A percentile compares a stretch with the other conserved stretches of the same genome.
Conservation (phyloP, 2,113 vertebrate species). For the Vombatus ursinus region DNA sequence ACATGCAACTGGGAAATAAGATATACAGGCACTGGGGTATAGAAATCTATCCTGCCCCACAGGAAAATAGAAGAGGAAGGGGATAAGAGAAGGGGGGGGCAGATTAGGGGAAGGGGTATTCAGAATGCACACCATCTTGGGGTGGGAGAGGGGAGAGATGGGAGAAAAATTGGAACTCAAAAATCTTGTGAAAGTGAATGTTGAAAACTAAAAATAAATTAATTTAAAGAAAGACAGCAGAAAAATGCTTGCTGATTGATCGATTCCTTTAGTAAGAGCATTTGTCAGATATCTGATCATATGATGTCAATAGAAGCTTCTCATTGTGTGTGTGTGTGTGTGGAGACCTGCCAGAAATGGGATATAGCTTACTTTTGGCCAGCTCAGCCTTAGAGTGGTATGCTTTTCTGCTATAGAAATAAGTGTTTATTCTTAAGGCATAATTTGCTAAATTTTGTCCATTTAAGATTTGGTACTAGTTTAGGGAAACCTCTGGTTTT, state of each 20-base stretch:
- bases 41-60: no score
- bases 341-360: not conserved
- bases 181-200: no score
- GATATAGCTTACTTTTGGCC: not conserved
- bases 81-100: no score
- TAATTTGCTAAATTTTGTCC: constrained; percentile 39
- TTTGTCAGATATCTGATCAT: not conserved
- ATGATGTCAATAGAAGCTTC: not conserved
- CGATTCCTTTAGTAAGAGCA: constrained; percentile 3
- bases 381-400: constrained; percentile 10
- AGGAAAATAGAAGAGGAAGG: no score
- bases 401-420: constrained; percentile 2
- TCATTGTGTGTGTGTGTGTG: not conserved
- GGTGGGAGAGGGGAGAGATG: no score
- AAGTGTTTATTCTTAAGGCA: not conserved
- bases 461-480: constrained; percentile 34
- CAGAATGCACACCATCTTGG: no score
- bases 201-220: no score
- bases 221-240: no score
- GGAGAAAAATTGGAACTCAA: no score
- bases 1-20: no score
- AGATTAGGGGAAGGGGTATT: no score
- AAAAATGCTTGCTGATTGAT: not conserved
- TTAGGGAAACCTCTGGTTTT: constrained; percentile 47
- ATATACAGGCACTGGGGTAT: no score